A percentile compares a stretch with the other conserved stretches of the same genome.
Evolutionary conservation across 2,888 invertebrate genomes (phyloP).

Genomic region (Ischnus inquisitorius): DNA sequence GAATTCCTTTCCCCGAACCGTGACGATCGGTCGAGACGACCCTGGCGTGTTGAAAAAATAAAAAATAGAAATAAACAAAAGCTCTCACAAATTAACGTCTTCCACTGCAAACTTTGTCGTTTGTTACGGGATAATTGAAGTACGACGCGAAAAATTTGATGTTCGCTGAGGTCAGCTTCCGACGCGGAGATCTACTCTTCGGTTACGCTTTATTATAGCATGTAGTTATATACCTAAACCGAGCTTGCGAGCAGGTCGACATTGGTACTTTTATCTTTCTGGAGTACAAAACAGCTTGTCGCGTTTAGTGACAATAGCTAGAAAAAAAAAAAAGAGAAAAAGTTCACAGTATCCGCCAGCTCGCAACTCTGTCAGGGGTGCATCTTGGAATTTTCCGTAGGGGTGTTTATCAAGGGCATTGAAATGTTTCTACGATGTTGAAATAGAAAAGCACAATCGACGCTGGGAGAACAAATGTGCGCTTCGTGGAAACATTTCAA

Average conservation of each 20-base stretch:
- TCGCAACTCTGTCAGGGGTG: conserved; percentile 61
- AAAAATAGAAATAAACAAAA: neutral
- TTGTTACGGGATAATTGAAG: conserved; percentile 36
- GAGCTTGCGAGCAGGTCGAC: conserved; percentile 51
- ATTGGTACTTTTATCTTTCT: neutral
- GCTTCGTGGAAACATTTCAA: conserved; percentile 59
- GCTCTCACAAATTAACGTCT: conserved; percentile 54
- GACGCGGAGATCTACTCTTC: conserved; percentile 49
- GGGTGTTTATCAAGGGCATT: conserved; percentile 63
- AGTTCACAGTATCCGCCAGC: conserved; percentile 36
- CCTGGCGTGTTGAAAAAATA: neutral
- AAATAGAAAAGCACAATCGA: neutral
- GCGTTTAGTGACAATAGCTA: neutral
- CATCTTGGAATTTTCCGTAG: conserved; percentile 67
- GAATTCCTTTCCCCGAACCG: conserved; percentile 31
- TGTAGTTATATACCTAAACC: conserved; percentile 64
- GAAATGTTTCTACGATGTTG: conserved; percentile 48
- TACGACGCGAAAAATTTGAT: conserved; percentile 47
- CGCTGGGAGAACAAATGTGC: neutral
- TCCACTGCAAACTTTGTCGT: conserved; percentile 60
- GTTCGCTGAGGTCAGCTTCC: conserved; percentile 49
- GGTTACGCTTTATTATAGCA: conserved; percentile 67
- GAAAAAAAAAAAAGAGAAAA: neutral
- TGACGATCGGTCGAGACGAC: neutral
- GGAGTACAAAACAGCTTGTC: neutral